Conservation (phyloP, 2,797 vertebrate genomes). For the Gymnopithys bicolor region DNA sequence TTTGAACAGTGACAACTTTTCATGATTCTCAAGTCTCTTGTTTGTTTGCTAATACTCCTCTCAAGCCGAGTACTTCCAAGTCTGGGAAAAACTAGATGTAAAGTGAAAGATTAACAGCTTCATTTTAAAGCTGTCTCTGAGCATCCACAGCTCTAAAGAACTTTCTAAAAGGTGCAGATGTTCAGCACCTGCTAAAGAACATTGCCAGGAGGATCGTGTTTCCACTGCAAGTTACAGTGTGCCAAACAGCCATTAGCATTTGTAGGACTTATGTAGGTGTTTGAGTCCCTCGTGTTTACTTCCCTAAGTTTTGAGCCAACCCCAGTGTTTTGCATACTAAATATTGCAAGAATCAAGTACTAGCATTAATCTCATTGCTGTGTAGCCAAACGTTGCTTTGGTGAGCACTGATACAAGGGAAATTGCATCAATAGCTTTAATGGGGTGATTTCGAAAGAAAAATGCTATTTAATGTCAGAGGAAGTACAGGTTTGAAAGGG, state of each 20-base stretch:
- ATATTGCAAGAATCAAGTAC: neutral
- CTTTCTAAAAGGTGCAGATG: neutral
- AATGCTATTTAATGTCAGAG: neutral
- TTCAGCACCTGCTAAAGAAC: neutral
- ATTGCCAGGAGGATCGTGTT: neutral
- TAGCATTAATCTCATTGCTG: neutral
- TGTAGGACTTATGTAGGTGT: neutral
- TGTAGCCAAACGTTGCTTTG: neutral
- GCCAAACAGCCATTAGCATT: neutral
- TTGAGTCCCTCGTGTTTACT: neutral
- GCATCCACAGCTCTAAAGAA: neutral
- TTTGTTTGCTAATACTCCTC: neutral
- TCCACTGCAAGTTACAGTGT: neutral
- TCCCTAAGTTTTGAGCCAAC: neutral
- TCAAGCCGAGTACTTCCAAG: neutral
- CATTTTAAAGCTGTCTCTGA: neutral
- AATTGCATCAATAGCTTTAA: neutral
- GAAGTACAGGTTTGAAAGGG: neutral
- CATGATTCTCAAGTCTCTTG: rapidly evolving
- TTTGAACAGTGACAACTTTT: neutral
- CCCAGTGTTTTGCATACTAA: neutral
- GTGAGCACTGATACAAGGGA: neutral
- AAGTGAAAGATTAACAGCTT: neutral
- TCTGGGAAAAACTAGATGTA: neutral
- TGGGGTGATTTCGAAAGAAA: neutral